phyloP scores from a whole-genome alignment of 2,888 invertebrate genomes.

The Buathra laborator region DNA sequence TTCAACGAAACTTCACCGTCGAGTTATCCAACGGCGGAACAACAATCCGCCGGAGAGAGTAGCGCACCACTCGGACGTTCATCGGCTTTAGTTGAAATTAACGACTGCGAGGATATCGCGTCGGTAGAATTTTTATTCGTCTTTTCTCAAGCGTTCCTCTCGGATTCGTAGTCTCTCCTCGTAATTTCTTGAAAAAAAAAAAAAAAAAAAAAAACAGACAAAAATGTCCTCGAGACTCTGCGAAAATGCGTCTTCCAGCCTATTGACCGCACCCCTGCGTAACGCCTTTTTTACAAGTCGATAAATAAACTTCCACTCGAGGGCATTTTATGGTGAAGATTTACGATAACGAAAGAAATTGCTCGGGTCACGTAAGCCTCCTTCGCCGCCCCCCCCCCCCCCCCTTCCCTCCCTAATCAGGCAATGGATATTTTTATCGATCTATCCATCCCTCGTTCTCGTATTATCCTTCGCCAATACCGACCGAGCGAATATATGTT shows the following conservation, averaged over 20 bases:
- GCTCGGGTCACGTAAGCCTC: neutral
- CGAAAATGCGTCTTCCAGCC: neutral
- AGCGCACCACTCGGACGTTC: slow-evolving; percentile 6
- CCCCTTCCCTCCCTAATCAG: neutral
- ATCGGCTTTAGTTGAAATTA: slow-evolving; percentile 14
- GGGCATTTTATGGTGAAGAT: neutral
- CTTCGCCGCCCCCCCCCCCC: too few relatives aligned
- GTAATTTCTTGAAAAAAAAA: neutral
- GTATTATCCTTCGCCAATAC: neutral
- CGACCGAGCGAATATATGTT: slow-evolving; percentile 7
- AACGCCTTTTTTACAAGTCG: slow-evolving; percentile 7
- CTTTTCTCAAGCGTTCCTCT: neutral
- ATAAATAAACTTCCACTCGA: slow-evolving; percentile 12
- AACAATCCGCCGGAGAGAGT: slow-evolving; percentile 3
- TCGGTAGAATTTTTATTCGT: slow-evolving; percentile 9
- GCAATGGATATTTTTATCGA: slow-evolving; percentile 31
- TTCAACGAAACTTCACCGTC: slow-evolving; percentile 43
- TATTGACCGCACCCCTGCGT: neutral
- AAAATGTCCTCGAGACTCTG: neutral
- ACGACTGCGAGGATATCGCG: slow-evolving; percentile 5
- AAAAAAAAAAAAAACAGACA: neutral
- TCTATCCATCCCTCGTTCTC: neutral
- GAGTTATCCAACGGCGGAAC: slow-evolving; percentile 6
- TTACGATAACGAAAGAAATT: slow-evolving; percentile 21
- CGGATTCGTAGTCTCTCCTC: neutral